Base-by-base conservation (phyloP, 2,888 invertebrate species). In the Neocrepidodera transversa region DNA sequence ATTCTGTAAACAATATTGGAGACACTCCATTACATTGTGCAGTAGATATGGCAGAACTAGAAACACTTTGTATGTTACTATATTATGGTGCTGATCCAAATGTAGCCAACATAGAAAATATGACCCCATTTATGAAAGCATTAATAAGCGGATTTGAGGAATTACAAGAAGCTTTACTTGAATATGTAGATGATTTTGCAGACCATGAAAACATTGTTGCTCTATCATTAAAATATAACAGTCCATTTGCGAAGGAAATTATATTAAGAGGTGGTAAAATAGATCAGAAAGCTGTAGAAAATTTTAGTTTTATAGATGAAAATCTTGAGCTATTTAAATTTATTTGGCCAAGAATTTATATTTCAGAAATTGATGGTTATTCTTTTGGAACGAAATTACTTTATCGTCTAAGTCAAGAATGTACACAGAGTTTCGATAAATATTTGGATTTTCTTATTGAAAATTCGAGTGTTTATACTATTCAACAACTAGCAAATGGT, bases 281-380 rank as follows among this genome's bases (percentile, higher is more conserved):
- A 13, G 26, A 45, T 26, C 14, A 14, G 13, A 45, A 28, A 14
- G 45, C 45, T 1, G 10, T 45, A 28, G 16, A 45, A 28, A 18
- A 45, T 45, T 45, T 45, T 7, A 45, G 26, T 26, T 45, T 26
- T 11, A 11, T 26, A 3, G 45, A 45, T 14, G 26, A 13, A 1
- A 45, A 45, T 28, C 7, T 45, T 8, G 26, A 23, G 8, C 26
- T 45, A 8, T 45, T 45, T 28, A 45, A 45, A 28, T 45, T 45
- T 8, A 45, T 45, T 14, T 45, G 45, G 45, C 26, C 13, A 11
- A 23, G 26, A 3, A 26, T 45, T 3, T 16, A 26, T 1, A 7
- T 2, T 13, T 45, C 45, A 6, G 26, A 26, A 14, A 18, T 26
- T 1, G 18, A 45, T 28, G 13, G 11, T 11, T 5, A 42, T 11